Percentiles rank a stretch among this genome's conserved stretches.
Evolutionary conservation across 2,888 invertebrate species (phyloP).

Genomic region (Agrochola lychnidis): DNA sequence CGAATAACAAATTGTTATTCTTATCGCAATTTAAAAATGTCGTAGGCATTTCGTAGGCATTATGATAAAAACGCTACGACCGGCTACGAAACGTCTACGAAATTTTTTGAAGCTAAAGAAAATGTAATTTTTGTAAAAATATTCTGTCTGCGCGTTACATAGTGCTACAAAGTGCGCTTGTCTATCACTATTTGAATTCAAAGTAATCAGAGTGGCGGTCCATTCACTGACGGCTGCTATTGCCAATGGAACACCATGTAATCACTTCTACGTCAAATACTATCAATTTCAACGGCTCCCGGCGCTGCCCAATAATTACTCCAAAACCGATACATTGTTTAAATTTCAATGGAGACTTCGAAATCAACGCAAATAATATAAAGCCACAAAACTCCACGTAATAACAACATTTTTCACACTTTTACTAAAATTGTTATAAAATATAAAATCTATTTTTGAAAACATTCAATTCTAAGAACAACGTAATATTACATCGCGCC

Average conservation of each 20-base stretch:
- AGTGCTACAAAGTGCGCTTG: slow-evolving; percentile 64
- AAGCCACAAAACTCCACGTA: slow-evolving; percentile 24
- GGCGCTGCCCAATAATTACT: slow-evolving; percentile 56
- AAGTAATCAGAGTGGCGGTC: slow-evolving; percentile 77
- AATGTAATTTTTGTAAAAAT: background rate
- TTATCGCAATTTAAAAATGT: too few relatives aligned
- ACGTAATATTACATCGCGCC: slow-evolving; percentile 85
- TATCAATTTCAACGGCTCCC: slow-evolving; percentile 62
- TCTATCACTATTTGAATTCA: slow-evolving; percentile 78
- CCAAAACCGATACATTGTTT: slow-evolving; percentile 42
- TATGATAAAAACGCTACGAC: slow-evolving; percentile 1
- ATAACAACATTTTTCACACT: slow-evolving; percentile 60
- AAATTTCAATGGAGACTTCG: slow-evolving; percentile 13
- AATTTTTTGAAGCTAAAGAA: too few relatives aligned
- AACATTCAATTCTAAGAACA: slow-evolving; percentile 83
- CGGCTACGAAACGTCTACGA: slow-evolving; percentile 13
- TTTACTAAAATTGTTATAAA: slow-evolving; percentile 61
- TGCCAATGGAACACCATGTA: slow-evolving; percentile 66
- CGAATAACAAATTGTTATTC: too few relatives aligned
- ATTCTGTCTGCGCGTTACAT: slow-evolving; percentile 54
- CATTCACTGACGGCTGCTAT: slow-evolving; percentile 72
- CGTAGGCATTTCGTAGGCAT: background rate
- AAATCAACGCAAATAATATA: slow-evolving; percentile 27
- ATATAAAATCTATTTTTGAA: slow-evolving; percentile 72
- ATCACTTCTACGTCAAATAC: slow-evolving; percentile 66